A percentile compares a stretch with the other conserved stretches of the same genome.
Evolutionary conservation across 1,140 invertebrate species (phyloP).

Genomic region (Bilobella aurantiaca): DNA sequence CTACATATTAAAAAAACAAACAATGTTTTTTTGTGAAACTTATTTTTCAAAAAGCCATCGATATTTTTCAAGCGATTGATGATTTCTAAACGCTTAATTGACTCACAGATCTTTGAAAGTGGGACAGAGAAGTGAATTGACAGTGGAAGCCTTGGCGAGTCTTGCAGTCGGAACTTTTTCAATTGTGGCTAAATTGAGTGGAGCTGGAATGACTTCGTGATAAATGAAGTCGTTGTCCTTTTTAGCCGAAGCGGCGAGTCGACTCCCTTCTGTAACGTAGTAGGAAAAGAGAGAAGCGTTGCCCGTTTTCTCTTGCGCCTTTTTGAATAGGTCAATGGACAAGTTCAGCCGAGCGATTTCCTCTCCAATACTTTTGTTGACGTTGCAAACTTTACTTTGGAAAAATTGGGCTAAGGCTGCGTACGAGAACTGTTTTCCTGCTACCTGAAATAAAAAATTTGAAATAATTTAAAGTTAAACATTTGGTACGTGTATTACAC

Average conservation of each 20-base stretch:
- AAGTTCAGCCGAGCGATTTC: conserved; percentile 71
- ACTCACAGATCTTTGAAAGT: conserved; percentile 51
- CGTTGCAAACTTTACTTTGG: conserved; percentile 70
- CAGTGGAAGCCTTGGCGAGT: conserved; percentile 69
- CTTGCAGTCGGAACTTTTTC: conserved; percentile 54
- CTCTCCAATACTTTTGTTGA: conserved; percentile 75
- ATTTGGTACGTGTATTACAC: no score
- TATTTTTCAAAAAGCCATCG: no score
- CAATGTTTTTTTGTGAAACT: not conserved
- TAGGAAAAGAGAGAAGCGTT: conserved; percentile 56
- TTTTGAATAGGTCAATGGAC: conserved; percentile 58
- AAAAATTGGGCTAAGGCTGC: conserved; percentile 79
- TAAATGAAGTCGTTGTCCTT: conserved; percentile 99
- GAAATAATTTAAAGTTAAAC: not conserved
- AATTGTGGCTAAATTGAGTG: conserved; percentile 62
- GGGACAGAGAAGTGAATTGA: conserved; percentile 56
- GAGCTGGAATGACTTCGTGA: conserved; percentile 83
- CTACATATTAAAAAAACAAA: conserved; percentile 17
- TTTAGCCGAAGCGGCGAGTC: conserved; percentile 63
- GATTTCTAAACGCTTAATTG: conserved; percentile 38
- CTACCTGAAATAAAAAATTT: conserved; percentile 46
- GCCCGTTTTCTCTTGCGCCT: conserved; percentile 56
- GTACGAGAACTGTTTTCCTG: conserved; percentile 77
- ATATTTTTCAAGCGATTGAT: conserved; percentile 19
- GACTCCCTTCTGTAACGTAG: conserved; percentile 57